Base-by-base conservation (phyloP, 2,113 vertebrate genomes). In the Phoenicopterus ruber region DNA sequence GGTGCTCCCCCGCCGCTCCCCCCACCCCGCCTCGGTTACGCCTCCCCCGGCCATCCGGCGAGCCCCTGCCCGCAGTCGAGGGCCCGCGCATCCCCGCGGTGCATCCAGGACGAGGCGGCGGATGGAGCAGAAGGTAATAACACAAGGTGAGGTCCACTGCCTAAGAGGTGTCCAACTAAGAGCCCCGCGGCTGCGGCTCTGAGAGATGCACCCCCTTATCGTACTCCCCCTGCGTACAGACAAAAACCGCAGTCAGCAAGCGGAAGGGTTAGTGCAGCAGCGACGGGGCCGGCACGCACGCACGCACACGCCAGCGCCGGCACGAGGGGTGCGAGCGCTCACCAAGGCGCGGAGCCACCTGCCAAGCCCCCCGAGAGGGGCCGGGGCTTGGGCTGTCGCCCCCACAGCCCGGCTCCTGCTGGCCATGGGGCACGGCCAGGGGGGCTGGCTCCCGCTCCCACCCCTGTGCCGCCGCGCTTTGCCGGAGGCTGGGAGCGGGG, bases 211-310 rank as follows among this genome's bases (percentile, higher is more conserved):
- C 97, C 97, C 98, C 98, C 98, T 98, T 98, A 98, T 98, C 98
- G 98, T 98, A 98, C 97, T 98, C 98, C 97, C 97, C 98, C 98
- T 98, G 98, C 98, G 97, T 98, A 98, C 98, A 98, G 98, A 98
- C 98, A 98, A 98, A 98, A 98, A 98, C 98, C 93, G 98, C 98
- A 98, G 98, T 98, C 98, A 98, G 98, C 98, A 98, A 98, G 98
- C 98, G 17, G 96, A 97, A 98, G 98, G 97, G 98, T 98, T 98
- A 98, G 98, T 98, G 98, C 98, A 88, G 94, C 94, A 95, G 94
- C 93, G 2, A 96, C 21, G 40, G 79, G 94, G 88, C 61, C 15
- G 57, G 96, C 96, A 91, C 90, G 70, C 92, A 62, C 38, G 4
- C 88, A 59, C 69, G 31, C 86, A 42, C 73, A 76, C 15, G 16